Evolutionary conservation across 2,888 invertebrate species (phyloP), one percentile per base, ranked within the genome.

Genomic region (Cetonia aurata): DNA sequence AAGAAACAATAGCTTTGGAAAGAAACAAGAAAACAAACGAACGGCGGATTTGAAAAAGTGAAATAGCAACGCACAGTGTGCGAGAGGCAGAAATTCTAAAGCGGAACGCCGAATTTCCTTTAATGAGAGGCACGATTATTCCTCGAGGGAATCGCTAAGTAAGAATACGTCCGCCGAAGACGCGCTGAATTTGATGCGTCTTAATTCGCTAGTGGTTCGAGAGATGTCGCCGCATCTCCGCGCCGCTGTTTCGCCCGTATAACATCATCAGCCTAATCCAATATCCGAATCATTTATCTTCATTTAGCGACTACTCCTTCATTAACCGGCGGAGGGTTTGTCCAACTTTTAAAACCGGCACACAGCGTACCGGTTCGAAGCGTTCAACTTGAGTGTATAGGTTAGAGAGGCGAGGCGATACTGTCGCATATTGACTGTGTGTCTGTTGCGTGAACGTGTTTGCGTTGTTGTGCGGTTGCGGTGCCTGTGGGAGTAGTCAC

Each of bases 271-370:
- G 77, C 81, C 82, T 85, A 85, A 85, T 85, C 85, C 84, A 85
- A 85, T 85, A 85, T 84, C 82, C 75, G 79, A 79, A 83, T 80
- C 84, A 85, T 85, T 85, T 84, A 85, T 85, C 85, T 85, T 85
- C 85, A 85, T 85, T 85, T 85, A 83, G 80, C 77, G 80, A 79
- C 83, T 83, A 79, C 83, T 83, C 82, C 83, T 84, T 85, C 84
- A 85, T 85, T 85, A 85, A 83, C 81, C 82, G 74, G 44, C 37
- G 37, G 62, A 37, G n/a, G n/a, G 62, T 17, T 52, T 9, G 19
- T 33, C 8, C 33, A 77, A 83, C 82, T 82, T 84, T 83, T 85
- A 84, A 84, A 83, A 84, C 83, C 80, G 79, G 78, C 81, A 81
- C 81, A 81, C 82, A 3, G 10, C 37, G 10, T 10, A 37, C 37